Base-by-base conservation (phyloP, 2,888 invertebrate genomes). In the Meganola albula region DNA sequence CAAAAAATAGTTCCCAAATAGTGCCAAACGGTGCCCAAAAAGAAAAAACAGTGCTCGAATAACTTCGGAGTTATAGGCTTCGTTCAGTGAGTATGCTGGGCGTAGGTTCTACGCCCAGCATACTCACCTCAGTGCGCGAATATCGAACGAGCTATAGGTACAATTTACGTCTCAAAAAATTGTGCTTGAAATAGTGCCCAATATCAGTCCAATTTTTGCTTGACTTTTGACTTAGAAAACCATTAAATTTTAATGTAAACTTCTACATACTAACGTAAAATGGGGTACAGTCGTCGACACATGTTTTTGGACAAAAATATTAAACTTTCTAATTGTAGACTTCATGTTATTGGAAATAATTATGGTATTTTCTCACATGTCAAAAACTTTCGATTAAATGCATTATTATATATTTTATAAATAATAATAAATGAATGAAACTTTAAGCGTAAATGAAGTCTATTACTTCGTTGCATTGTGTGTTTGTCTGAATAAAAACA, bases 301-400 rank as follows among this genome's bases (percentile, higher is more conserved):
- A 28, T 28, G 27, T 28, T 28, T 28, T 28, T 28, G 27, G 27
- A 28, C 27, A 27, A 27, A 27, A 28, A 28, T 28, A 28, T 28
- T 28, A 28, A 28, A 28, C 27, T 27, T 29, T 29, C 28, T 29
- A 29, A 29, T 29, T 29, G 28, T 29, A 29, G 28, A 29, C 28
- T 29, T 29, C 28, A 29, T 29, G 28, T 29, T 29, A 29, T 29
- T 29, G 22, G 28, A 22, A 29, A 29, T 29, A 29, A 29, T 29
- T 29, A 29, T 29, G 28, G 28, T 29, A 29, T 29, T 29, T 28
- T 28, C 28, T 28, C 28, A 28, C 28, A 28, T 28, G 28, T 28
- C 28, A 28, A 28, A 28, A 28, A 28, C 28, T 27, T 23, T 23
- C 23, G 23, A 23, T 23, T 10, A 23, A 23, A 23, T 23, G 23